Base-by-base conservation (phyloP, 2,888 invertebrate genomes). In the Capitulum mitella region DNA sequence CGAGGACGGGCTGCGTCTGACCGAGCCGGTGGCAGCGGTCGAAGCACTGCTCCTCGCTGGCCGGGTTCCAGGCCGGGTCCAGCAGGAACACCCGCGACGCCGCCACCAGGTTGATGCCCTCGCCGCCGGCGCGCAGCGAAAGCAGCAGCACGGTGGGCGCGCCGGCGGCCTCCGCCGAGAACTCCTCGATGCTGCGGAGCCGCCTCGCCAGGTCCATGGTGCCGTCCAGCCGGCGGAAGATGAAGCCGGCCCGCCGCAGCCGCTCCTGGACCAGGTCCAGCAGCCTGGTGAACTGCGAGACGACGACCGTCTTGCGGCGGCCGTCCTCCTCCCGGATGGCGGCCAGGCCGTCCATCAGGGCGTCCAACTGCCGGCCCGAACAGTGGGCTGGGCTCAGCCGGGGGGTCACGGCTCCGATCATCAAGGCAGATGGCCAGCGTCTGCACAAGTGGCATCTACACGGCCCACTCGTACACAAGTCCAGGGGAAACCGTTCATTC, bases 1-100 rank as follows among this genome's bases (percentile, higher is more conserved):
- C 61, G n/a, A 22, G 14, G 32, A 79, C 79, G 37, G 54, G 61
- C 78, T 46, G 74, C 37, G 46, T 74, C 75, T 79, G 79, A 22
- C 79, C 79, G 32, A 79, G 51, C 22, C 79, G 77, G 48, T 79
- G 78, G 12, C 78, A 75, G 26, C 79, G 54, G 76, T 79, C 79
- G 40, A 79, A 79, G 54, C 78, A 78, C 78, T 79, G 79, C 40
- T 78, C 77, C 75, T 79, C 79, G 22, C 46, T 58, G 26, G 79
- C 78, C 37, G 79, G 79, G 48, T 79, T 79, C 79, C 79, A 79
- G 48, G 79, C 79, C 43, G 79, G 79, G 75, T 79, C 79, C 32
- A 79, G 43, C 58, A 79, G 75, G 48, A 79, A 46, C 29, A 79
- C 58, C 37, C 76, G 78, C 43, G 70, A 76, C n/a, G 79, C 79